A percentile compares a stretch with the other conserved stretches of the same genome.
phyloP scores from a whole-genome alignment of 2,113 vertebrate species.

The Microtus oregoni region DNA sequence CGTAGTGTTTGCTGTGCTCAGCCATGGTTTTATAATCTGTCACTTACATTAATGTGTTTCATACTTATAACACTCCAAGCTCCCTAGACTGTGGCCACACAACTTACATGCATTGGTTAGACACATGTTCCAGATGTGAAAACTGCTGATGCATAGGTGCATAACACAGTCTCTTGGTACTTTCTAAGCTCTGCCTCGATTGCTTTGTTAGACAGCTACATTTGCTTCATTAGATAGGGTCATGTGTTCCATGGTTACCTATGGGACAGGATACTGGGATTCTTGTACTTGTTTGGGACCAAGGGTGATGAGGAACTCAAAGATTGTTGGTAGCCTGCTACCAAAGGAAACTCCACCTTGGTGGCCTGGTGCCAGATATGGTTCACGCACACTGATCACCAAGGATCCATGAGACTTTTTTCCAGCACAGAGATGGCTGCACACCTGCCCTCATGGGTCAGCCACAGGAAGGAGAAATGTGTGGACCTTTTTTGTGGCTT shows the following conservation, averaged over 20 bases:
- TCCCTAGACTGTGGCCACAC: not conserved
- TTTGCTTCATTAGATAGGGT: not conserved
- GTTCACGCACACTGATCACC: not conserved
- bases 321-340: not conserved
- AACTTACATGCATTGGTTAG: not conserved
- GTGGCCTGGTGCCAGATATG: not conserved
- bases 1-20: not conserved
- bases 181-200: not conserved
- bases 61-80: not conserved
- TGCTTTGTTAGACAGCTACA: not conserved
- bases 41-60: not conserved
- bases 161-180: not conserved
- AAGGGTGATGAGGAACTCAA: not conserved
- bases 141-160: not conserved
- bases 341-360: constrained; percentile 63
- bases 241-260: not conserved
- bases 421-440: not conserved
- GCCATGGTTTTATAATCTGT: not conserved
- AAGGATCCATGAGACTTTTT: fast-evolving
- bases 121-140: constrained; percentile 38
- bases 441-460: not conserved
- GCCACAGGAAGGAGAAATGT: constrained; percentile 59
- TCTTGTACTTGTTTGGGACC: constrained; percentile 19
- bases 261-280: not conserved
- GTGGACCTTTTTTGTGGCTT: not conserved